Base-by-base conservation (phyloP, 1,140 invertebrate species). In the Atta texana region DNA sequence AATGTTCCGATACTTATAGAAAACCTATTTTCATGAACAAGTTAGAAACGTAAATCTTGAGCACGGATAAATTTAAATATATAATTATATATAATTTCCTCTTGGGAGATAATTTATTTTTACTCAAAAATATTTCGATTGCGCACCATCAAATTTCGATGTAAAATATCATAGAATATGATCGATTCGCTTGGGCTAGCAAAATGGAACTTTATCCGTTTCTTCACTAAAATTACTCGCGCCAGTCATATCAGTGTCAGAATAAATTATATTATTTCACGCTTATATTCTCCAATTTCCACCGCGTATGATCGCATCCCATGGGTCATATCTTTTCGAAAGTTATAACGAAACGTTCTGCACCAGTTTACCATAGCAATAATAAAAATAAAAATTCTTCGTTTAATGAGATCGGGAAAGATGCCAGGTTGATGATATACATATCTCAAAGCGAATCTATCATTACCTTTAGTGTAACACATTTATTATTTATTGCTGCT, bases 351-450 rank as follows among this genome's bases (percentile, higher is more conserved):
- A 76, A 89, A 86, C 28, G 63, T 82, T 28, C 59, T 57, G 21
- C 39, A 5, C 1, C 8, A 34, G 69, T 49, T 87, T 76, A 66
- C 69, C 28, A 10, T 8, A 5, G 34, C 49, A 85, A 86, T 88
- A 90, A 90, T 90, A 88, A 90, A 44, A 44, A 44, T 44, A 44
- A 44, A 44, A 76, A 88, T 88, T 75, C 59, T 69, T 18, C 28
- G 34, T 87, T 90, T 90, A 49, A 90, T 84, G 51, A 31, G 24
- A 24, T 53, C 63, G 69, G 64, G 81, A 88, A 69, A n/a, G 31
- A 75, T 49, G 63, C 51, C 69, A 85, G 51, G 63, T 66, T 39
- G 63, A 87, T 72, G 76, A 89, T 80, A 69, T n/a, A 69, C 78
- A n/a, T 71, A 5, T 3, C n/a, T 18, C 28, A 14, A 34, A 71